These are phyloP conservation scores for Neopelma chrysocephalum DNA, from an alignment of 2,797 vertebrate species.

Conservation along the genomic window DNA sequence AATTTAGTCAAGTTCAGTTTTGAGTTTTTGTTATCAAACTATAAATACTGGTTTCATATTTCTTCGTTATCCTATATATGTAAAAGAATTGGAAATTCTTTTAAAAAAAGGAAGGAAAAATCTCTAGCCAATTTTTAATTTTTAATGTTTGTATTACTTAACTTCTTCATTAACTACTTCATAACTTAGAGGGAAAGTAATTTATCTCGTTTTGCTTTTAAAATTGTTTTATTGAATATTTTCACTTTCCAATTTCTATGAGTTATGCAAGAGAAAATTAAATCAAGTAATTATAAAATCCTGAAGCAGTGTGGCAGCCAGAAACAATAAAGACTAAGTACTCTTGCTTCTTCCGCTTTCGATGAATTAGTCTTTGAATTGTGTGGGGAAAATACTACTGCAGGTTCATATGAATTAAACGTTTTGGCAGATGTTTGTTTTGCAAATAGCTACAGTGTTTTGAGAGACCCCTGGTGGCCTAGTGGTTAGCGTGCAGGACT, in stretches of 20 bases:
- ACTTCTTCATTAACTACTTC: not conserved
- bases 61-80: not conserved
- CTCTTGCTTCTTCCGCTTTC: not conserved
- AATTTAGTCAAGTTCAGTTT: not conserved
- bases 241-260: not conserved
- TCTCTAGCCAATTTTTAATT: not conserved
- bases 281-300: not conserved
- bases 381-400: not conserved
- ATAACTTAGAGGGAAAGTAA: not conserved
- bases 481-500: too few relatives aligned
- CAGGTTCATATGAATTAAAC: not conserved
- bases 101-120: not conserved
- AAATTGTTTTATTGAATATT: not conserved
- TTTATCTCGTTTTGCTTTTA: not conserved
- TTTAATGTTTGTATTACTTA: not conserved
- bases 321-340: not conserved
- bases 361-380: not conserved
- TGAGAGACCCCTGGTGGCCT: too few relatives aligned
- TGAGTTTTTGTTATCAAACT: not conserved
- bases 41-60: not conserved
- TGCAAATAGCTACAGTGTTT: conserved; percentile 9
- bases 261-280: conserved; percentile 9
- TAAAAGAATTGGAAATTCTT: not conserved
- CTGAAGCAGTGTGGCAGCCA: not conserved
- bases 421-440: conserved; percentile 24